Evolutionary conservation across 2,888 invertebrate genomes (phyloP).

Genomic region (Mythimna impura): DNA sequence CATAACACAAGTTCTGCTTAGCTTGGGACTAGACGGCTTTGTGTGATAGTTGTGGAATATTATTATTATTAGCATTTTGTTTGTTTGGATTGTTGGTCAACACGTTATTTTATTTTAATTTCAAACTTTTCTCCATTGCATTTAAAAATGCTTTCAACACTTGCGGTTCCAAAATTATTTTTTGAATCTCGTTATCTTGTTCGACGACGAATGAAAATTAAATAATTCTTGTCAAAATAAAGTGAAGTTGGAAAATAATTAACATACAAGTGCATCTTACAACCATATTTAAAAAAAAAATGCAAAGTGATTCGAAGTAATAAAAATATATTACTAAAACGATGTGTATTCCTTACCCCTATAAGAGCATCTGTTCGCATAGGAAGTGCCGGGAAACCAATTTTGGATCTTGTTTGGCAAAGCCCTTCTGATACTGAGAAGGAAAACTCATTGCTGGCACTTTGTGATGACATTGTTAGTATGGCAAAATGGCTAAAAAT

Average conservation of each 20-base stretch:
- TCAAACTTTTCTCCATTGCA: constrained; percentile 73
- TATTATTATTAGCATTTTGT: constrained; percentile 49
- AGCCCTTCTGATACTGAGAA: constrained; percentile 67
- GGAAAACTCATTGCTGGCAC: constrained; percentile 61
- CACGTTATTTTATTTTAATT: constrained; percentile 72
- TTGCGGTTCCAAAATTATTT: constrained; percentile 50
- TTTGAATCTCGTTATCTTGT: constrained; percentile 17
- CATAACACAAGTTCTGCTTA: too few relatives aligned
- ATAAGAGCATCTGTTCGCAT: constrained; percentile 54
- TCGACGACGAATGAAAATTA: constrained; percentile 21
- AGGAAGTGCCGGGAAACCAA: constrained; percentile 68
- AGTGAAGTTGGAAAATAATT: background rate
- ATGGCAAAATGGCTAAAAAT: constrained; percentile 72
- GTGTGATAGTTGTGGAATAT: constrained; percentile 11
- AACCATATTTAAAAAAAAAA: background rate
- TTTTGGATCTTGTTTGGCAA: constrained; percentile 64
- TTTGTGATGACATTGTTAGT: constrained; percentile 57
- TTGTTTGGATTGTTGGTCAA: constrained; percentile 65
- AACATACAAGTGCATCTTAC: background rate
- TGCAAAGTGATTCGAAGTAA: background rate
- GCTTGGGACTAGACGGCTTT: too few relatives aligned
- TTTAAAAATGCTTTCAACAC: constrained; percentile 69
- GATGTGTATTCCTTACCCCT: constrained; percentile 53
- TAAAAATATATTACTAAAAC: background rate
- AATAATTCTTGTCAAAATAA: background rate